A percentile compares a stretch with the other conserved stretches of the same genome.
These are phyloP conservation scores for Pheosia tremula DNA, from an alignment of 2,888 invertebrate genomes.

Conservation along the genomic window DNA sequence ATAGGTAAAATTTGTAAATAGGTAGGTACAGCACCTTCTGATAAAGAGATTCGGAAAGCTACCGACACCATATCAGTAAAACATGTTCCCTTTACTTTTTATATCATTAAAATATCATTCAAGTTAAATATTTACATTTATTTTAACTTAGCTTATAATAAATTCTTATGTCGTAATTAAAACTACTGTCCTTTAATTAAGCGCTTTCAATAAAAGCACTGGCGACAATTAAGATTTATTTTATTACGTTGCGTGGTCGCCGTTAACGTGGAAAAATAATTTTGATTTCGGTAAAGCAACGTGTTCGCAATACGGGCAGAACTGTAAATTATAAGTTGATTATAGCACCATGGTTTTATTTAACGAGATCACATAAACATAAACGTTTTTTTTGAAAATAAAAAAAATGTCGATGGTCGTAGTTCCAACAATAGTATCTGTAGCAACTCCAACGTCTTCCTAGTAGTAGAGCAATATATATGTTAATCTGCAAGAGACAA, in stretches of 20 bases:
- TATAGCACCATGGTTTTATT: constrained; percentile 65
- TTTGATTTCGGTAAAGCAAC: constrained; percentile 69
- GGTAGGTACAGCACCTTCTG: no score
- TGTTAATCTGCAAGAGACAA: no score
- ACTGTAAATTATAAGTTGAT: constrained; percentile 75
- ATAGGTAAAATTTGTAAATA: no score
- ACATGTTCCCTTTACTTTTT: no score
- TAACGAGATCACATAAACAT: constrained; percentile 57
- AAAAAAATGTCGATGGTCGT: not conserved
- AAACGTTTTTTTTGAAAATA: constrained; percentile 35
- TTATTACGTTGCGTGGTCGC: constrained; percentile 69
- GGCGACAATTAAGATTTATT: constrained; percentile 67
- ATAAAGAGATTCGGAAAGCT: no score
- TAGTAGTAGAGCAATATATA: no score
- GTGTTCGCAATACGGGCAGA: constrained; percentile 69
- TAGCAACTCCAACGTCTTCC: no score
- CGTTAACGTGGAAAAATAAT: constrained; percentile 59
- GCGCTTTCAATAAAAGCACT: constrained; percentile 46
- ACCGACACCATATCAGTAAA: no score
- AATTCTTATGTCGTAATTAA: constrained; percentile 1
- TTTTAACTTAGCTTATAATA: not conserved
- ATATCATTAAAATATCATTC: not conserved
- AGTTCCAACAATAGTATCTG: no score
- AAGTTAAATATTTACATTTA: not conserved
- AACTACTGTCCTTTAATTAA: constrained; percentile 42